Evolutionary conservation across 2,113 vertebrate species (phyloP).

Genomic region (Eulemur rufifrons): DNA sequence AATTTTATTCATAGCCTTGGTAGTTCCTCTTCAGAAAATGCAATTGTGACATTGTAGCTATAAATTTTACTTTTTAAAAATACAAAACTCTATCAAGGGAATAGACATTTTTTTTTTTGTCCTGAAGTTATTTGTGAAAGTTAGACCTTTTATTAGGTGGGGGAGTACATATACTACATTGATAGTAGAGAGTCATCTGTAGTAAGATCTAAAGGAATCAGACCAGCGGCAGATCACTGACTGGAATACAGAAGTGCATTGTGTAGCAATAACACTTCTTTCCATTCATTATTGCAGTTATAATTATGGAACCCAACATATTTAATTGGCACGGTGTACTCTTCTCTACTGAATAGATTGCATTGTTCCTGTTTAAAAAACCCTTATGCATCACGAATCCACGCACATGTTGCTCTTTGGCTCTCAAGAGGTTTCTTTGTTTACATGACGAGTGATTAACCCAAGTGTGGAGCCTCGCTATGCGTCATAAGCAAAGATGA

Average conservation of each 20-base stretch:
- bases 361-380: conserved; percentile 82
- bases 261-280: conserved; percentile 80
- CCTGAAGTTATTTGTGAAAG: not conserved
- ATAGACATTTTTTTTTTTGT: not conserved
- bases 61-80: conserved; percentile 21
- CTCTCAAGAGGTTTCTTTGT: conserved; percentile 87
- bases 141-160: not conserved
- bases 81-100: not conserved
- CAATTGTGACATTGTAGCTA: not conserved
- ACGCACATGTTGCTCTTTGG: conserved; percentile 78
- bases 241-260: conserved; percentile 78
- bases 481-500: conserved; percentile 67
- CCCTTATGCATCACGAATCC: conserved; percentile 81
- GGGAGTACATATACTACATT: not conserved
- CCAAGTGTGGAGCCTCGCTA: conserved; percentile 77
- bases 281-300: conserved; percentile 86
- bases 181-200: conserved; percentile 58
- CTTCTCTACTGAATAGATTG: conserved; percentile 84
- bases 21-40: not conserved
- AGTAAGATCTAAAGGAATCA: conserved; percentile 79
- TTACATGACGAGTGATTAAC: conserved; percentile 85
- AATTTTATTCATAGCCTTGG: not conserved
- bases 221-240: conserved; percentile 68
- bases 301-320: conserved; percentile 86
- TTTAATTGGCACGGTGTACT: conserved; percentile 84